Base-by-base conservation (phyloP, 1,140 invertebrate species). In the Apocrypta bakeri region DNA sequence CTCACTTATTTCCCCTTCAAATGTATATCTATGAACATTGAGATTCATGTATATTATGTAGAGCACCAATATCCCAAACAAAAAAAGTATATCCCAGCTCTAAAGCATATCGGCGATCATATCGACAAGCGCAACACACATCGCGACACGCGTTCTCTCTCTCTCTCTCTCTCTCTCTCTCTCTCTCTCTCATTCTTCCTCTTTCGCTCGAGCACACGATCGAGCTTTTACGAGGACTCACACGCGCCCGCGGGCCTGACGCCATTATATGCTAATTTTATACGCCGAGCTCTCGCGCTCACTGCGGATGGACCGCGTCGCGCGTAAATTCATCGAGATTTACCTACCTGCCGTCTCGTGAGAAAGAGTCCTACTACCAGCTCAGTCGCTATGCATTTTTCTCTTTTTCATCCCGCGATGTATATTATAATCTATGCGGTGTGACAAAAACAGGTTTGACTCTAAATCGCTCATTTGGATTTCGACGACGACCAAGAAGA, bases 201-300 rank as follows among this genome's bases (percentile, higher is more conserved):
- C n/a, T n/a, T n/a, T n/a, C n/a, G n/a, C n/a, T n/a, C 48, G 48
- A 17, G 48, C 48, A 56, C 40, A 77, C 27, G 64, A 29, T 29
- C 37, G 8, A 76, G 71, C 69, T 81, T 73, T 81, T 37, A 69
- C 69, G 37, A 81, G 33, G 42, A 37, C 33, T 9, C 33, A 12
- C 21, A 27, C 56, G 71, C 61, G 33, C 63, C 63, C 64, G 73
- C 63, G 72, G 85, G 79, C 81, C 81, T 86, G 86, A 84, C 85
- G 84, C 85, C 85, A 88, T 88, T 88, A 88, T 88, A 88, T 88
- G 88, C 86, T 88, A 88, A 88, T 88, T 87, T 87, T 87, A 87
- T 56, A 56, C 48, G 48, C 17, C 33, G 33, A 37, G 33, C 33
- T 37, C 33, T 37, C 33, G 2, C 33, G 2, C 33, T 37, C 33